These are phyloP conservation scores for Drosophila jambulina DNA, from an alignment of 1,140 invertebrate species.

Conservation along the genomic window DNA sequence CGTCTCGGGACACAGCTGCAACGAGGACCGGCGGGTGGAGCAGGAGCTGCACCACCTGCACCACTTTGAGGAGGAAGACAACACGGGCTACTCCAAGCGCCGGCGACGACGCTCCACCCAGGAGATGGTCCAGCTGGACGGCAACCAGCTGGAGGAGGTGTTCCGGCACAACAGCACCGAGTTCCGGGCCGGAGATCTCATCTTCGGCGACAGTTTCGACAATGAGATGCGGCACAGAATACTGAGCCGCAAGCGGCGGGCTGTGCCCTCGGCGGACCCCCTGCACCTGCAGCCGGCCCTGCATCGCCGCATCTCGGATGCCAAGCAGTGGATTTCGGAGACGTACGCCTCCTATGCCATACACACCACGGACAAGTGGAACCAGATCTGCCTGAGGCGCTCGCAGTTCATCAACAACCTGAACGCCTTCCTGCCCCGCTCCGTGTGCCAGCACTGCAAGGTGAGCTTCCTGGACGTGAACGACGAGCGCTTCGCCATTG, in stretches of 20 bases:
- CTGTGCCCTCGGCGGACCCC: slow-evolving; percentile 85
- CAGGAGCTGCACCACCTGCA: slow-evolving; percentile 85
- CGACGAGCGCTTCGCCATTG: slow-evolving; percentile 91
- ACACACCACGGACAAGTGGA: slow-evolving; percentile 91
- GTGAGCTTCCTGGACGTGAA: slow-evolving; percentile 91
- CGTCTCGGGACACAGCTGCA: slow-evolving; percentile 91
- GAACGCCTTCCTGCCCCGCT: slow-evolving; percentile 90
- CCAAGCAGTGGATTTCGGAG: slow-evolving; percentile 93
- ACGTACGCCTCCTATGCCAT: slow-evolving; percentile 93
- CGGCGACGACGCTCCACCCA: slow-evolving; percentile 54
- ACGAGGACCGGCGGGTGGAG: slow-evolving; percentile 87
- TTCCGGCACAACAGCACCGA: slow-evolving; percentile 73
- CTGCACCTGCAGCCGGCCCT: slow-evolving; percentile 59
- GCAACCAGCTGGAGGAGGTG: slow-evolving; percentile 58
- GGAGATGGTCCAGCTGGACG: slow-evolving; percentile 40
- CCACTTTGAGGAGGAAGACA: slow-evolving; percentile 85
- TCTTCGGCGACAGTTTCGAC: slow-evolving; percentile 78
- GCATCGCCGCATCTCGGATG: slow-evolving; percentile 86
- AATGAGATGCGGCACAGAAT: slow-evolving; percentile 85
- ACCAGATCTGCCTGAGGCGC: slow-evolving; percentile 91
- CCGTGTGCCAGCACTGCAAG: slow-evolving; percentile 90
- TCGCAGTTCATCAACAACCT: slow-evolving; percentile 93
- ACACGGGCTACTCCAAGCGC: slow-evolving; percentile 77
- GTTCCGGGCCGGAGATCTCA: slow-evolving; percentile 76
- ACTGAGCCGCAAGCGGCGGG: slow-evolving; percentile 86